Evolutionary conservation across 2,888 invertebrate species (phyloP), one percentile per base, ranked within the genome.

Genomic region (Nephrocerus scutellatus): DNA sequence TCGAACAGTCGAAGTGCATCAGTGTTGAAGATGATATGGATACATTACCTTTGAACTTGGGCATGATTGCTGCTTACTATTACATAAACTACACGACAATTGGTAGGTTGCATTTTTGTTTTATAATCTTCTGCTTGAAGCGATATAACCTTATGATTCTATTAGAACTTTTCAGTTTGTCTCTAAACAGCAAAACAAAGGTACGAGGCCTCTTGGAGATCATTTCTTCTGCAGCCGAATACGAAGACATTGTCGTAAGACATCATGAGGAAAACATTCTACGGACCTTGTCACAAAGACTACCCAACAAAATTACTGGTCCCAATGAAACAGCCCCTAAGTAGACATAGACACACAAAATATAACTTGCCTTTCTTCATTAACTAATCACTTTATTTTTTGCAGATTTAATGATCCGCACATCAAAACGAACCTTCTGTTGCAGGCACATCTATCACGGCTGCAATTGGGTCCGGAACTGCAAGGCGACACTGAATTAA

Each of bases 61-160:
- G 98, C 60, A 98, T 99, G 96, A 99, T 99, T 65, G 97, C 98
- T 0, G 95, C 97, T 0, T 99, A 99, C 70, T 99, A 99, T 68
- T 98, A 98, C 70, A 98, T 98, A 57, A 96, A 97, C 68, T 98
- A 99, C 58, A 95, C 96, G 0, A 99, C 98, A 0, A 98, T 98
- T 41, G 88, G 88, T 88, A 60, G 66, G 68, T 59, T 16, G 32
- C 4, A 30, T 22, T n/a, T 22, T 22, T 9, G 10, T 22, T 22
- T n/a, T 22, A 4, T 30, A 12, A 16, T 31, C 9, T 13, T 18
- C 2, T 7, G 1, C 13, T 9, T 22, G 20, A 10, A 4, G 12
- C 8, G 16, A n/a, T 1, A 25, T 35, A n/a, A 8, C 15, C 12
- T 22, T 13, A n/a, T 19, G 19, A 9, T 14, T 13, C 14, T 3